Evolutionary conservation across 2,113 vertebrate species (phyloP).

Genomic region (Cnemophilus loriae): DNA sequence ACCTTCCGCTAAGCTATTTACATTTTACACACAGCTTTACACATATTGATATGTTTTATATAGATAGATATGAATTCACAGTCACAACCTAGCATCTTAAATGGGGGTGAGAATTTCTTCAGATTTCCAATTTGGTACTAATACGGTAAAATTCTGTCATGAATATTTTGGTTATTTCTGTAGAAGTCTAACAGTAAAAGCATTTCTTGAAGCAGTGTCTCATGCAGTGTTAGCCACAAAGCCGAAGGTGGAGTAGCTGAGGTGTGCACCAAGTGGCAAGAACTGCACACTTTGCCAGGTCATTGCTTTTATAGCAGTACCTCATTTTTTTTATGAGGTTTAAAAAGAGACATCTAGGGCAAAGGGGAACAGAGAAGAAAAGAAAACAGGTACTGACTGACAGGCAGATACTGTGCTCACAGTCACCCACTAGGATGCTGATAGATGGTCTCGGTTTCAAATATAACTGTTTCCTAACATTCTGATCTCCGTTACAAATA

Average conservation of each 20-base stretch:
- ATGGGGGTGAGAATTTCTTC: not conserved
- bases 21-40: not conserved
- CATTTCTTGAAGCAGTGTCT: not conserved
- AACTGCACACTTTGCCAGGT: not conserved
- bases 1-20: not conserved
- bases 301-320: not conserved
- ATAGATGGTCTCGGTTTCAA: not conserved
- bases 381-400: not conserved
- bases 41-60: not conserved
- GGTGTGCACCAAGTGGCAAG: not conserved
- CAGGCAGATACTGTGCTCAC: not conserved
- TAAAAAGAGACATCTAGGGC: not conserved
- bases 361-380: not conserved
- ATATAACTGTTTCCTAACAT: not conserved
- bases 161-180: not conserved
- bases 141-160: not conserved
- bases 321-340: conserved; percentile 17
- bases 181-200: not conserved
- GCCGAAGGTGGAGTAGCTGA: not conserved
- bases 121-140: not conserved
- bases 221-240: not conserved
- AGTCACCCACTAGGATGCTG: not conserved
- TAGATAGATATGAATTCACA: not conserved
- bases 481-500: not conserved
- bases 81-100: not conserved